Percentiles rank a stretch among this genome's conserved stretches.
Evolutionary conservation across 2,888 invertebrate genomes (phyloP).

Genomic region (Cheilosia pagana): DNA sequence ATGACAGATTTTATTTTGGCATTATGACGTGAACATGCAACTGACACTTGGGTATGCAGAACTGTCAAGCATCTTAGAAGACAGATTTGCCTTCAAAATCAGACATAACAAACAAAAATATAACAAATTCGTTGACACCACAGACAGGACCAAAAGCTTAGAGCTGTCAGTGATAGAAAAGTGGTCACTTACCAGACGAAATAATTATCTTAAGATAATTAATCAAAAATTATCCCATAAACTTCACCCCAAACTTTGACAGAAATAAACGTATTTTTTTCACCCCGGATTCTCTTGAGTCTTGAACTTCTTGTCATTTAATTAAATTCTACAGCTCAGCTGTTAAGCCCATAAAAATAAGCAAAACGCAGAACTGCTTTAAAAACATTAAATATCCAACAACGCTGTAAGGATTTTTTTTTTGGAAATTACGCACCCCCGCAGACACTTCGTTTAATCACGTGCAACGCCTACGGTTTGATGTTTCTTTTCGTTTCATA

Average conservation of each 20-base stretch:
- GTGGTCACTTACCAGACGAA: too few relatives aligned
- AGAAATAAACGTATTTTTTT: conserved; percentile 1
- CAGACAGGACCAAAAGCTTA: too few relatives aligned
- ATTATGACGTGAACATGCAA: too few relatives aligned
- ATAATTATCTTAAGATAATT: too few relatives aligned
- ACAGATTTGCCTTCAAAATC: too few relatives aligned
- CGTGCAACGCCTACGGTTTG: conserved; percentile 38
- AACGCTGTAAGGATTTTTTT: not conserved
- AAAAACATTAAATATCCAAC: not conserved
- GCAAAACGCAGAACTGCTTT: not conserved
- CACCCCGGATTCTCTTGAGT: not conserved
- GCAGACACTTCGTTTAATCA: conserved; percentile 29
- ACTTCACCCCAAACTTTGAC: not conserved
- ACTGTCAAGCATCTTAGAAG: too few relatives aligned
- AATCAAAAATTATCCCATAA: too few relatives aligned
- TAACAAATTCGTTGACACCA: too few relatives aligned
- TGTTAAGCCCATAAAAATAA: not conserved
- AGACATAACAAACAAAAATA: too few relatives aligned
- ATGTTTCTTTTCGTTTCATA: not conserved
- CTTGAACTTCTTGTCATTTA: conserved; percentile 1
- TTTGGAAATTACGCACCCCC: conserved; percentile 17
- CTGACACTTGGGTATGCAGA: too few relatives aligned
- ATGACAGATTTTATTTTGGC: too few relatives aligned
- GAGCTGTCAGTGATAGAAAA: too few relatives aligned
- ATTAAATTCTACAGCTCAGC: conserved; percentile 32